A percentile compares a stretch with the other conserved stretches of the same genome.
Evolutionary conservation across 2,113 vertebrate genomes (phyloP).

Genomic region (Halichoeres trimaculatus): DNA sequence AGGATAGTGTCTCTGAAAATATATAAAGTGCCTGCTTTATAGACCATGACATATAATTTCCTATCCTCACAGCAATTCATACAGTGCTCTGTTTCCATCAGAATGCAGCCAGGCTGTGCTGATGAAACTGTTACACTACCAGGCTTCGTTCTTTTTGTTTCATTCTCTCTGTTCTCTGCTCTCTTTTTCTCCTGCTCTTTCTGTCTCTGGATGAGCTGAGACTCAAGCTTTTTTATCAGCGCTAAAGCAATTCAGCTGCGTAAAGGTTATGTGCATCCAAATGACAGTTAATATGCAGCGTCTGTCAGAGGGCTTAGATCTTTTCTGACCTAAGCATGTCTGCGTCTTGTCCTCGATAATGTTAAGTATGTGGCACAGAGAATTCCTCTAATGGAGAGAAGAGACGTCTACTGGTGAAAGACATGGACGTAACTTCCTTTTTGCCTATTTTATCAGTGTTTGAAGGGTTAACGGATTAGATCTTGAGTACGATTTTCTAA

Average conservation of each 20-base stretch:
- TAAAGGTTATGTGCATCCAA: constrained; percentile 55
- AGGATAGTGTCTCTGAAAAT: constrained; percentile 66
- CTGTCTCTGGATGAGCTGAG: constrained; percentile 36
- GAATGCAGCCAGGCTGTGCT: constrained; percentile 63
- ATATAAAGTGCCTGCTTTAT: constrained; percentile 67
- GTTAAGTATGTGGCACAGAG: constrained; percentile 1
- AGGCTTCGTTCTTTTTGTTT: constrained; percentile 50
- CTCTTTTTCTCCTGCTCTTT: constrained; percentile 36
- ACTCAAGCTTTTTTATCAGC: constrained; percentile 47
- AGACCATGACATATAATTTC: constrained; percentile 74
- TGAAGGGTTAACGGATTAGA: constrained; percentile 17
- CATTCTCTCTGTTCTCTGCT: constrained; percentile 50
- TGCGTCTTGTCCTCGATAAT: constrained; percentile 22
- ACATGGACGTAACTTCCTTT: constrained; percentile 17
- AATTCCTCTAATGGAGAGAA: constrained; percentile 23
- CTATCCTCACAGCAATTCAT: constrained; percentile 55
- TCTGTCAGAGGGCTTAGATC: constrained; percentile 31
- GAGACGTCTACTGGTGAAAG: neutral
- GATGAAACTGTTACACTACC: constrained; percentile 66
- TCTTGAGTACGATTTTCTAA: constrained; percentile 2
- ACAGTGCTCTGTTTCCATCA: constrained; percentile 62
- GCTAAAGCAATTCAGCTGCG: constrained; percentile 24
- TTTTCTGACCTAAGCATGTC: constrained; percentile 28
- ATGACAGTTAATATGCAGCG: constrained; percentile 37
- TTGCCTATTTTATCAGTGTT: neutral